phyloP scores from a whole-genome alignment of 2,113 vertebrate species.

The Bagarius yarrelli region DNA sequence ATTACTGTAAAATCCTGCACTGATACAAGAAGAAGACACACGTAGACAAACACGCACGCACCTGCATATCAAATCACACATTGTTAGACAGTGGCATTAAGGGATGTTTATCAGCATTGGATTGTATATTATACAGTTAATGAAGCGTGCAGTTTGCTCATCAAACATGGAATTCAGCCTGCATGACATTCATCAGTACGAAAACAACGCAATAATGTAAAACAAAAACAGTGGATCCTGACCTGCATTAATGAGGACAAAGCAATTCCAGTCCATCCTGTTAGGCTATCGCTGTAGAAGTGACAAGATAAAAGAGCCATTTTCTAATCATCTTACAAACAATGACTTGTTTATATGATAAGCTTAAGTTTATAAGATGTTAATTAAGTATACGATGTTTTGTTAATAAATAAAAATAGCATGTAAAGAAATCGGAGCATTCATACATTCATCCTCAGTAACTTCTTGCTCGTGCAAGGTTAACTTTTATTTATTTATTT shows the following conservation, averaged over 20 bases:
- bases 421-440: background rate
- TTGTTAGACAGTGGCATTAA: slow-evolving; percentile 48
- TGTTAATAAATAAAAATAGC: background rate
- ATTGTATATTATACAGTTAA: slow-evolving; percentile 57
- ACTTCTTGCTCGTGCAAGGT: too few relatives aligned
- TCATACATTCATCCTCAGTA: background rate
- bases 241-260: slow-evolving; percentile 37
- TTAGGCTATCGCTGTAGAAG: background rate
- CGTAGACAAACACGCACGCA: slow-evolving; percentile 4
- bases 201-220: slow-evolving; percentile 31
- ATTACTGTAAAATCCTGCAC: slow-evolving; percentile 30
- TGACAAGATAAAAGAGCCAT: background rate
- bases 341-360: background rate
- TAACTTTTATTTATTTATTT: too few relatives aligned
- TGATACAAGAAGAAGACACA: slow-evolving; percentile 24
- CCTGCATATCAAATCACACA: slow-evolving; percentile 45
- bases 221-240: slow-evolving; percentile 37
- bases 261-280: background rate
- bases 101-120: slow-evolving; percentile 49
- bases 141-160: slow-evolving; percentile 56
- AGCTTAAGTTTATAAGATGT: background rate
- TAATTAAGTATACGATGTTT: too few relatives aligned
- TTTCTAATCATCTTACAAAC: background rate
- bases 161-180: slow-evolving; percentile 46
- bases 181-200: slow-evolving; percentile 47